Percentiles rank a stretch among this genome's conserved stretches.
phyloP scores from a whole-genome alignment of 2,888 invertebrate species.

The Lissonota sp. region DNA sequence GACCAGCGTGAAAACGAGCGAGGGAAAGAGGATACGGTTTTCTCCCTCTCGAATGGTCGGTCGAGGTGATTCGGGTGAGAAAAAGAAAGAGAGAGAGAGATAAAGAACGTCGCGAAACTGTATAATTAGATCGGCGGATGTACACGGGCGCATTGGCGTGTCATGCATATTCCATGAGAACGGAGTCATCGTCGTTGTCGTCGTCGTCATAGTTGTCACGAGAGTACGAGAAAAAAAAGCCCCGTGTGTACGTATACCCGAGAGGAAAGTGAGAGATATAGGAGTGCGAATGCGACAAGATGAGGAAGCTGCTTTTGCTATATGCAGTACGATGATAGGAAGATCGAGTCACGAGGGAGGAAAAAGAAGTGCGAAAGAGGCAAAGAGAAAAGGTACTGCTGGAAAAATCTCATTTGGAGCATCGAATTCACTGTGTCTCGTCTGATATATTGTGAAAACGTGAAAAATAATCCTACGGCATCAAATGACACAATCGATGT shows the following conservation, averaged over 20 bases:
- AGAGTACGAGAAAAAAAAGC: slow-evolving; percentile 25
- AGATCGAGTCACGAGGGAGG: slow-evolving; percentile 3
- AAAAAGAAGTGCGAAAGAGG: background rate
- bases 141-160: slow-evolving; percentile 78
- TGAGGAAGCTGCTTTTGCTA: slow-evolving; percentile 14
- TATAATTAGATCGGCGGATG: slow-evolving; percentile 81
- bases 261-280: slow-evolving; percentile 39
- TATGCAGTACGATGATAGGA: slow-evolving; percentile 13
- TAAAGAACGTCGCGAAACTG: slow-evolving; percentile 76
- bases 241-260: too few species aligned
- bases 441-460: background rate
- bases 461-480: background rate
- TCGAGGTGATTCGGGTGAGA: slow-evolving; percentile 49
- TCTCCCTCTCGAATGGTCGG: slow-evolving; percentile 17
- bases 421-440: slow-evolving; percentile 32
- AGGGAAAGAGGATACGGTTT: slow-evolving; percentile 41
- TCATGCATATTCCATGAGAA: slow-evolving; percentile 82
- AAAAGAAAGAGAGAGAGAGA: too few species aligned
- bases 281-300: slow-evolving; percentile 39
- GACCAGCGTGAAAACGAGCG: slow-evolving; percentile 6
- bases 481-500: background rate
- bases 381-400: slow-evolving; percentile 1
- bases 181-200: slow-evolving; percentile 59
- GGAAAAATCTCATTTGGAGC: slow-evolving; percentile 10
- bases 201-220: slow-evolving; percentile 52